Base-by-base conservation (phyloP, 2,113 vertebrate genomes). In the Dipodomys spectabilis region DNA sequence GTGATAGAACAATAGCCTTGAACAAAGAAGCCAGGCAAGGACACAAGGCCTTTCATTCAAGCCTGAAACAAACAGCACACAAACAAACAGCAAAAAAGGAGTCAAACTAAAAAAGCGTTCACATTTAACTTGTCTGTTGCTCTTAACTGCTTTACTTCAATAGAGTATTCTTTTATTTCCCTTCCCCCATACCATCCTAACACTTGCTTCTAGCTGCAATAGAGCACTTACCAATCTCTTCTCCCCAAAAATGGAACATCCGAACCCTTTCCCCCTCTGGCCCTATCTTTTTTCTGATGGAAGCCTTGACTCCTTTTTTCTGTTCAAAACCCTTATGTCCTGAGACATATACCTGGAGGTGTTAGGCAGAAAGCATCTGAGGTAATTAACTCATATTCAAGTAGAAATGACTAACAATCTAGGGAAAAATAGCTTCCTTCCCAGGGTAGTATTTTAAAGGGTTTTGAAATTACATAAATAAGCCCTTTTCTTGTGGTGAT, bases 361-460 rank as follows among this genome's bases (percentile, higher is more conserved):
- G 12, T 91, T 91, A 89, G 65, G 53, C 6, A 96, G 53, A 80
- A 91, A 89, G 19, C 60, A 64, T 71, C 35, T 86, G 78, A 83
- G 64, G 9, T 82, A 72, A 82, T 93, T 94, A 88, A 88, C 45
- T 88, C 68, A 73, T 62, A 95, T 93, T 88, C 57, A 88, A 75
- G n/a, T 53, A 86, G 44, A 94, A 92, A 84, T 80, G 72, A 96
- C 60, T 94, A 96, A 92, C 74, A 86, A 6, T 27, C n/a, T 83
- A 73, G 44, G 83, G 67, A 75, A 83, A 79, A 95, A 91, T 53
- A 53, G 67, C 72, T 82, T 91, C 93, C 44, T 96, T 88, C 45
- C 65, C 22, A 22, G 4, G 5, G 25, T 49, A 30, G 27, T 49
- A 87, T 95, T 94, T 83, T 86, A 90, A 92, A 92, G 82, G 57